A percentile compares a stretch with the other conserved stretches of the same genome.
Conservation (phyloP, 2,888 invertebrate species). For the Fragum sueziense region DNA sequence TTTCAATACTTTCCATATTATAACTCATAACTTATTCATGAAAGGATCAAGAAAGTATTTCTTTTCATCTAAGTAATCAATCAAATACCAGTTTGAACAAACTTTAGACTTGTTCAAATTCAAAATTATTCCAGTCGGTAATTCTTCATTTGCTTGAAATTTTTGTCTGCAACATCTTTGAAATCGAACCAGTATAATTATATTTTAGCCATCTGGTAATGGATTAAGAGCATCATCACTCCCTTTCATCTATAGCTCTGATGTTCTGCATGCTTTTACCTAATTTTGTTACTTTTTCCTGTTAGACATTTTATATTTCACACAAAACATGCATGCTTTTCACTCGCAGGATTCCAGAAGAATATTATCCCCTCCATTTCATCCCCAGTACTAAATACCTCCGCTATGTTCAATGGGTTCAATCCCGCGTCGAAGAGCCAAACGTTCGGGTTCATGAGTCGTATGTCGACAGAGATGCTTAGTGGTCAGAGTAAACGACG, state of each 20-base stretch:
- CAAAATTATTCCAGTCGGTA: too few relatives aligned
- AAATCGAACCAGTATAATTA: too few relatives aligned
- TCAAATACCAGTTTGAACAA: too few relatives aligned
- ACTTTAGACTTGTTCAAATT: too few relatives aligned
- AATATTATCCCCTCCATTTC: conserved; percentile 66
- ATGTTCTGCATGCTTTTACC: background rate
- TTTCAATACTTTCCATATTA: background rate
- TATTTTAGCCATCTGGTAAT: too few relatives aligned
- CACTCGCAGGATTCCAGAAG: conserved; percentile 54
- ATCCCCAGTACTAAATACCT: conserved; percentile 60
- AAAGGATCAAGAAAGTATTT: too few relatives aligned
- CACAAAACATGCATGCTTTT: conserved; percentile 21
- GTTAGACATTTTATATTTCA: background rate
- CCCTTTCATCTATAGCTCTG: background rate
- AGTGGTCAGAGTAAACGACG: conserved; percentile 32
- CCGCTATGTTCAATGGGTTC: conserved; percentile 56
- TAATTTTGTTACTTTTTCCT: background rate
- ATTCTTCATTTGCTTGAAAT: too few relatives aligned
- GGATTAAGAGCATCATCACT: too few relatives aligned
- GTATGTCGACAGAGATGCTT: conserved; percentile 49
- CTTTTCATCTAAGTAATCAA: too few relatives aligned
- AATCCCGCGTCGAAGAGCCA: conserved; percentile 54
- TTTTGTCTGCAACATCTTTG: too few relatives aligned
- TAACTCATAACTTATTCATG: too few relatives aligned
- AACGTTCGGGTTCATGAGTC: conserved; percentile 54